These are phyloP conservation scores for Drosophila nikananu DNA, from an alignment of 1,140 invertebrate species.

Conservation along the genomic window DNA sequence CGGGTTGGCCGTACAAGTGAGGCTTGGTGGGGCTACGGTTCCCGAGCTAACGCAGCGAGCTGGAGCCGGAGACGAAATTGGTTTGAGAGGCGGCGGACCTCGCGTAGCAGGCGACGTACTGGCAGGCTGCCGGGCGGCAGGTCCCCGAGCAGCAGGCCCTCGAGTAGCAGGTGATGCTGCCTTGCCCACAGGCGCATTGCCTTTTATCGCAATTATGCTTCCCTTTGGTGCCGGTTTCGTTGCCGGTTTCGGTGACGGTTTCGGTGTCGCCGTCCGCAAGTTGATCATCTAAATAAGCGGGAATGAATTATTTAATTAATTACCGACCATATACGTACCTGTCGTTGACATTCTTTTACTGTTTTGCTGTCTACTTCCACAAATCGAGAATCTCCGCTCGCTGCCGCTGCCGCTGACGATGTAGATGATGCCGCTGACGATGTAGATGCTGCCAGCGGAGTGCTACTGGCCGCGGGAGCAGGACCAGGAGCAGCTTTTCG, in stretches of 20 bases:
- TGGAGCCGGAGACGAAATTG: too few species aligned
- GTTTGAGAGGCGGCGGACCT: background rate
- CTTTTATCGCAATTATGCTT: background rate
- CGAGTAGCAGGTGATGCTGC: background rate
- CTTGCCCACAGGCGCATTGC: background rate
- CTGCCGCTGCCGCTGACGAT: slow-evolving; percentile 2
- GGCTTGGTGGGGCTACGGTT: background rate
- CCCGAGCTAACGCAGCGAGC: background rate
- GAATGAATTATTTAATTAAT: background rate
- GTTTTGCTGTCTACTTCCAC: background rate
- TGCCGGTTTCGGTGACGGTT: background rate
- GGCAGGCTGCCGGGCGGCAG: background rate
- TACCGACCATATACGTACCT: background rate
- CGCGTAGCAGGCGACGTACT: background rate
- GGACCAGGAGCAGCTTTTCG: background rate
- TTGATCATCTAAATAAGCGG: background rate
- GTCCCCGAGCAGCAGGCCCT: background rate
- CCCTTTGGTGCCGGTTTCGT: background rate
- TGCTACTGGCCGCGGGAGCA: background rate
- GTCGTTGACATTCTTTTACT: background rate
- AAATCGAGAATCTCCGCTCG: background rate
- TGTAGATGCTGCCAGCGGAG: slow-evolving; percentile 5
- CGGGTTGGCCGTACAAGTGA: background rate
- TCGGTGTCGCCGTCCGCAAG: background rate
- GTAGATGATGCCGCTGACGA: slow-evolving; percentile 14